Percentiles rank a stretch among this genome's conserved stretches.
Evolutionary conservation across 2,797 vertebrate genomes (phyloP).

Genomic region (Phaenicophaeus curvirostris): DNA sequence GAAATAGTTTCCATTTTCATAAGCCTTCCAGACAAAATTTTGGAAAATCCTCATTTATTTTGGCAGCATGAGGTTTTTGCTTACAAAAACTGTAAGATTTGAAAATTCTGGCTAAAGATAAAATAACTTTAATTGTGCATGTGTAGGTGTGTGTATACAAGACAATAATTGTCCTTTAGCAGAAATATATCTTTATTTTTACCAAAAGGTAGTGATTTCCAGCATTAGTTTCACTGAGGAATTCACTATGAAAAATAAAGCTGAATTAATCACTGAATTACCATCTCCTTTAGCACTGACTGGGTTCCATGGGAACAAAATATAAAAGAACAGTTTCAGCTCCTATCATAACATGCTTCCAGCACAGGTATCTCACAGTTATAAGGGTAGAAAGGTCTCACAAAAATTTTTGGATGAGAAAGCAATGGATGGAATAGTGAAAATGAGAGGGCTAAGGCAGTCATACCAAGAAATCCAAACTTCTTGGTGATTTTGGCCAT

Average conservation of each 20-base stretch:
- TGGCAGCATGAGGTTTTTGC: background rate
- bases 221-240: background rate
- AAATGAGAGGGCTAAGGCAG: background rate
- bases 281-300: background rate
- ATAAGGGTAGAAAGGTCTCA: background rate
- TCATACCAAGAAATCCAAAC: background rate
- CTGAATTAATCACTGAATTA: background rate
- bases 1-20: conserved; percentile 17
- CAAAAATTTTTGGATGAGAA: background rate
- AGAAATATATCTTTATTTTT: background rate
- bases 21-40: conserved; percentile 17
- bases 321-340: background rate
- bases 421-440: background rate
- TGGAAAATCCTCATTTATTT: background rate
- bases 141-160: background rate
- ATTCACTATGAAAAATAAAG: background rate
- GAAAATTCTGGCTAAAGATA: background rate
- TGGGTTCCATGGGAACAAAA: background rate
- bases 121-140: background rate
- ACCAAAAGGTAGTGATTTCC: background rate
- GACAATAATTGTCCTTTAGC: background rate
- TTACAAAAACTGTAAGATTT: background rate
- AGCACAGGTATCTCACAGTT: background rate
- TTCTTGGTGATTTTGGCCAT: background rate
- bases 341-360: background rate